Evolutionary conservation across 2,797 vertebrate species (phyloP), one percentile per base, ranked within the genome.

Genomic region (Anomalospiza imberbis): DNA sequence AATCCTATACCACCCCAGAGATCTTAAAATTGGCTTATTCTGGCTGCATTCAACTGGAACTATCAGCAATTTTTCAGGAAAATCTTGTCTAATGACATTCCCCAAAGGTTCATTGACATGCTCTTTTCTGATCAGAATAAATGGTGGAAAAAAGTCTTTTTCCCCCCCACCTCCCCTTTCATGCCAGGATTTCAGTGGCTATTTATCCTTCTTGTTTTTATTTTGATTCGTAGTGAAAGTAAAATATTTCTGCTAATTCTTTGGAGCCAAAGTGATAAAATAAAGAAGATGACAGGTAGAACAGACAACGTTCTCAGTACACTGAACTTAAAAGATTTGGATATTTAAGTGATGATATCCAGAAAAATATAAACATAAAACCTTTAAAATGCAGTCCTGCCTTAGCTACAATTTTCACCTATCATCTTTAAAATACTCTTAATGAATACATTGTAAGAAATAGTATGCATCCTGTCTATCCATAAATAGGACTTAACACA

Each of bases 31-130:
- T 75, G 75, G 40, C 61, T 89, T 71, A 26, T 85, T 95, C 84
- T 88, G 78, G 45, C 57, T 91, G 65, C 75, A 66, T 74, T 87
- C 78, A 89, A 36, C 72, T 90, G 78, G 68, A 96, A 93, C 81
- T 83, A 93, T 84, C 70, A 65, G 73, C 62, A 91, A 24, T 91
- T 89, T 89, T 95, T 83, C 68, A 88, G 36, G 36, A 89, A 94
- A 96, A 91, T 61, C 85, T 93, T 3, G 0, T 91, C 86, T 91
- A 48, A 75, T 67, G n/a, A 85, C 79, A 81, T 88, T 92, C 89
- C 85, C 89, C 57, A 70, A 88, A 88, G 78, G 32, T 95, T 84
- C 79, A 84, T 17, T 72, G 81, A 91, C 81, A 79, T 67, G 22
- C 21, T 83, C n/a, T 58, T 68, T 88, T 88, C 73, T 86, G 34